Evolutionary conservation across 2,888 invertebrate genomes (phyloP).

Genomic region (Meta bourneti): DNA sequence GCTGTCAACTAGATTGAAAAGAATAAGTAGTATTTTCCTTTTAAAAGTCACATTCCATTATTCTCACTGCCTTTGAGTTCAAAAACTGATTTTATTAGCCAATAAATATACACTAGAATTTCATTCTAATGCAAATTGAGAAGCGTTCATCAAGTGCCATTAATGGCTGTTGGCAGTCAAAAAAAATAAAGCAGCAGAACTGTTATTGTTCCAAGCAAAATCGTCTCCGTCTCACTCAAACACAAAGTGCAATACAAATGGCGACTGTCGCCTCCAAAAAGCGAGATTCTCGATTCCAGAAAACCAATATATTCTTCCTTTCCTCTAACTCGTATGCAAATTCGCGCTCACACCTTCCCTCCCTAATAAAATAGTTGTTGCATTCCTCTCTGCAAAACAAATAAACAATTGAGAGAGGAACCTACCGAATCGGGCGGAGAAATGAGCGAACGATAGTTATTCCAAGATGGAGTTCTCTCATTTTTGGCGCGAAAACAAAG

Average conservation of each 20-base stretch:
- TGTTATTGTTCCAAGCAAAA: neutral
- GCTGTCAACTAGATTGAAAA: no score
- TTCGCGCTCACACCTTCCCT: slow-evolving; percentile 4
- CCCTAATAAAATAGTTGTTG: slow-evolving; percentile 55
- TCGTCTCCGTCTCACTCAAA: neutral
- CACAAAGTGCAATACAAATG: neutral
- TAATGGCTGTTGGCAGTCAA: neutral
- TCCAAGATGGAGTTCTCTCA: slow-evolving; percentile 59
- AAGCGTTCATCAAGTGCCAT: neutral
- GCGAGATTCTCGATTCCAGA: neutral
- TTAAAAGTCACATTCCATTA: no score
- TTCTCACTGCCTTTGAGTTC: no score
- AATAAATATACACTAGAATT: no score
- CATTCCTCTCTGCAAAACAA: slow-evolving; percentile 36
- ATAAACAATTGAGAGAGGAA: slow-evolving; percentile 20
- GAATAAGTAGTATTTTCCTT: no score
- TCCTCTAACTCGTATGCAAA: slow-evolving; percentile 32
- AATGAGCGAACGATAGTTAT: slow-evolving; percentile 10
- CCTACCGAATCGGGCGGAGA: slow-evolving; percentile 1
- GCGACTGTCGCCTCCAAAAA: neutral
- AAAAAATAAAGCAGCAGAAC: neutral
- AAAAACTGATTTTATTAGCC: no score
- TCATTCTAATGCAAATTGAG: no score
- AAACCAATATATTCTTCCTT: slow-evolving; percentile 35
- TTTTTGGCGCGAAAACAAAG: slow-evolving; percentile 58